Percentiles rank a stretch among this genome's conserved stretches.
These are phyloP conservation scores for Pteromalus puparum DNA, from an alignment of 1,140 invertebrate genomes.

Conservation along the genomic window DNA sequence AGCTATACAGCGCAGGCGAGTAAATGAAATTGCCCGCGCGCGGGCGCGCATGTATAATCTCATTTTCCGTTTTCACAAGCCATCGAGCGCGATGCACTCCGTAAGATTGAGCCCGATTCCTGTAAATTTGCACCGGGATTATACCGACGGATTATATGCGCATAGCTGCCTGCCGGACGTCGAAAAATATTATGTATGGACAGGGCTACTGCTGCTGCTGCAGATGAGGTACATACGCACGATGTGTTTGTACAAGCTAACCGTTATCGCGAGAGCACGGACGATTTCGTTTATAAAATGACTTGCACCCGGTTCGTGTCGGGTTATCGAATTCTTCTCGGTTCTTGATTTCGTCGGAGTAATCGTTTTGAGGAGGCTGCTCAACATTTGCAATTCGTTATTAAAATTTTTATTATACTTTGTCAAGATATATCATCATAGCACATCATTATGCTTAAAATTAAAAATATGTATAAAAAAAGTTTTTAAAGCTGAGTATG, in stretches of 20 bases:
- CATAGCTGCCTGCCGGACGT: neutral
- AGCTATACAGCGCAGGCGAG: neutral
- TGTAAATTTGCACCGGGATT: constrained; percentile 19
- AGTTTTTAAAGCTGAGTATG: too few species aligned
- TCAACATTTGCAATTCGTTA: too few species aligned
- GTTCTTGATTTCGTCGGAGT: too few species aligned
- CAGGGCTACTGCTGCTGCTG: neutral
- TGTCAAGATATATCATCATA: too few species aligned
- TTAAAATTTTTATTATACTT: too few species aligned
- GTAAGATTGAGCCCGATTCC: constrained; percentile 35
- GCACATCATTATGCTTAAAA: too few species aligned
- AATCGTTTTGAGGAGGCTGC: too few species aligned
- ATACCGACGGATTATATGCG: constrained; percentile 33
- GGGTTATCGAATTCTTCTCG: neutral
- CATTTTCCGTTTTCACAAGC: constrained; percentile 40
- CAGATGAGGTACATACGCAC: neutral
- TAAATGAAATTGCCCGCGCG: constrained; percentile 28
- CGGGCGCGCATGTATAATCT: constrained; percentile 47
- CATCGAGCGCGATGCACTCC: constrained; percentile 45
- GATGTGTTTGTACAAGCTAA: neutral
- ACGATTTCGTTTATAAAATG: neutral
- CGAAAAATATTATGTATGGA: neutral
- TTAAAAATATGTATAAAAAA: too few species aligned
- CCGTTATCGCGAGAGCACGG: neutral
- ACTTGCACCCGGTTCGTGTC: neutral